Evolutionary conservation across 2,888 invertebrate species (phyloP), one percentile per base, ranked within the genome.

Genomic region (Nomada fabriciana): DNA sequence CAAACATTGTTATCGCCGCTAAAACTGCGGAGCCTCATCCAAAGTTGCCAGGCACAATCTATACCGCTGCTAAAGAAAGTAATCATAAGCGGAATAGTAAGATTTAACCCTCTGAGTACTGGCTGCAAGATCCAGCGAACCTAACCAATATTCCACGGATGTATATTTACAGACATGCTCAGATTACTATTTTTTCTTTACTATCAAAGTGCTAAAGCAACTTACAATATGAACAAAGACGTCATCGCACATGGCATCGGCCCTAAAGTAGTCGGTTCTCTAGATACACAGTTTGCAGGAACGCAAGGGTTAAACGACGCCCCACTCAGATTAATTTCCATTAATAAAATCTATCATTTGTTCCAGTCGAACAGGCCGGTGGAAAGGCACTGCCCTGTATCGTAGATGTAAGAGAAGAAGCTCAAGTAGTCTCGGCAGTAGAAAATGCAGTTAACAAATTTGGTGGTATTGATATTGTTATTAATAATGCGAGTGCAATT

Each of bases 401-500:
- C 64, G 98, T 98, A 0, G 98, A 98, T 94, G 97, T 98, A 15
- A 95, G 98, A 84, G 96, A 97, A 92, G 98, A 98, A 94, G 95
- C 95, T 47, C 96, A 97, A 93, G 95, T 98, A 0, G 94, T 95
- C 86, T 95, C 95, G 60, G 97, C 97, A 3, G 96, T 98, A 20
- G 95, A 97, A 90, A 95, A 95, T 86, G 97, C 98, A 36, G 96
- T 98, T 0, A 95, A 96, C 78, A 96, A 96, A 94, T 99, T 99
- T 94, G 99, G 99, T 50, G 98, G 99, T 15, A 98, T 99, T 89
- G 99, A 99, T 93, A 97, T 99, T 86, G 94, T 98, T 25, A 95
- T 99, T 23, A 99, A 99, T 94, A 99, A 99, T 95, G 99, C 99
- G 1, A 98, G 98, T 83, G 99, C 99, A 15, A 99, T 99, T 90